Conservation (phyloP, 2,888 invertebrate genomes). For the Cheilosia soror region DNA sequence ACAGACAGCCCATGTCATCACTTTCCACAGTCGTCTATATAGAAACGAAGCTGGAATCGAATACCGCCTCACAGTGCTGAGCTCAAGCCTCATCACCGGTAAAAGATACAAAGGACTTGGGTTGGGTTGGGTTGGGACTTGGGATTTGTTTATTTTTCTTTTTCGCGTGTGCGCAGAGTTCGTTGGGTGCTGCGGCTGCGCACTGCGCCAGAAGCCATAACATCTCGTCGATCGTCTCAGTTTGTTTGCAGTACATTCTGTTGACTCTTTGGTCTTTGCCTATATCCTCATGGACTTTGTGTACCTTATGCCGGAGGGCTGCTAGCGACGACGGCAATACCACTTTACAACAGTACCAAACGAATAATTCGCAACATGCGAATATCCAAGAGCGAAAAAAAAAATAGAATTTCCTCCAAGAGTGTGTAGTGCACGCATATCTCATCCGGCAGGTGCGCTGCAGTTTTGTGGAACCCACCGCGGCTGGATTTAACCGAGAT, state of each 20-base stretch:
- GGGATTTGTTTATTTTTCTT: not conserved
- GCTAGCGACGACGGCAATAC: not conserved
- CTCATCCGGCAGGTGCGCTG: slow-evolving; percentile 73
- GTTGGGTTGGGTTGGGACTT: slow-evolving; percentile 13
- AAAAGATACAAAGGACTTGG: slow-evolving; percentile 53
- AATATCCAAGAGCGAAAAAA: slow-evolving; percentile 5
- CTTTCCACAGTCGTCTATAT: slow-evolving; percentile 22
- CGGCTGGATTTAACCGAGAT: slow-evolving; percentile 45
- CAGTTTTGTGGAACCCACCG: slow-evolving; percentile 27
- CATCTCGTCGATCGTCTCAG: slow-evolving; percentile 6
- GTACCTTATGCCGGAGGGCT: slow-evolving; percentile 53
- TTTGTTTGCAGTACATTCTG: slow-evolving; percentile 46
- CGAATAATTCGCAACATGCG: slow-evolving; percentile 56
- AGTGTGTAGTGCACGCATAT: slow-evolving; percentile 62
- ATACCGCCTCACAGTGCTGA: not conserved
- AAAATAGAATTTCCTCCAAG: not conserved
- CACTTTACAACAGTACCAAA: slow-evolving; percentile 32
- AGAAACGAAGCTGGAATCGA: not conserved
- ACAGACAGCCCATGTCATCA: slow-evolving; percentile 71
- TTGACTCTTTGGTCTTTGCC: slow-evolving; percentile 36
- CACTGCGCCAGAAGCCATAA: slow-evolving; percentile 50
- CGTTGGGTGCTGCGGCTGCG: slow-evolving; percentile 47
- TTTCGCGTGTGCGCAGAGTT: slow-evolving; percentile 23
- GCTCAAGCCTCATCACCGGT: not conserved
- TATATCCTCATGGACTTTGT: slow-evolving; percentile 25